Evolutionary conservation across 2,888 invertebrate species (phyloP).

Genomic region (Xestia sexstrigata): DNA sequence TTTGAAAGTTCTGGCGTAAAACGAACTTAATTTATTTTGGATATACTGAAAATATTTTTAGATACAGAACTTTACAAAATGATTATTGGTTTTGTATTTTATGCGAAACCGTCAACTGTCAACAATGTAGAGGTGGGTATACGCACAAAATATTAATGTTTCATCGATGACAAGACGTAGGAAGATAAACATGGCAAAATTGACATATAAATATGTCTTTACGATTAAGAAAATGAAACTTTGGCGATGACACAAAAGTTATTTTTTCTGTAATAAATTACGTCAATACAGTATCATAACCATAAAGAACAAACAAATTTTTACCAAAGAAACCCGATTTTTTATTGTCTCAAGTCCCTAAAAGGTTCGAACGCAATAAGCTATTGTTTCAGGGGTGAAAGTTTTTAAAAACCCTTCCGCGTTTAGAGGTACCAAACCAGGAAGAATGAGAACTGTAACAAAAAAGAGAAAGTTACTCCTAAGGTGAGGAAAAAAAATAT

Average conservation of each 20-base stretch:
- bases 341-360: slow-evolving; percentile 45
- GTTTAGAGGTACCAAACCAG: slow-evolving; percentile 82
- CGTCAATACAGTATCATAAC: slow-evolving; percentile 16
- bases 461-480: slow-evolving; percentile 88
- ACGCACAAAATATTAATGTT: slow-evolving; percentile 20
- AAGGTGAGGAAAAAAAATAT: slow-evolving; percentile 79
- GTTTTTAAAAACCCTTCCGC: slow-evolving; percentile 86
- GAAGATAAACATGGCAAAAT: slow-evolving; percentile 20
- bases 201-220: slow-evolving; percentile 27
- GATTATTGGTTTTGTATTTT: not conserved
- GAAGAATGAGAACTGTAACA: slow-evolving; percentile 87
- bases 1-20: not conserved
- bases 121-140: not conserved
- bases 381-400: slow-evolving; percentile 87
- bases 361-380: slow-evolving; percentile 66
- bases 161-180: slow-evolving; percentile 29
- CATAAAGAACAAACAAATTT: slow-evolving; percentile 15
- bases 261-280: slow-evolving; percentile 22
- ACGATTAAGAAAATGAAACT: slow-evolving; percentile 34
- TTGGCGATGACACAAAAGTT: slow-evolving; percentile 27
- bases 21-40: not conserved
- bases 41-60: not conserved
- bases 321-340: slow-evolving; percentile 18
- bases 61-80: not conserved
- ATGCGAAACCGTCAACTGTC: not conserved